Evolutionary conservation across 2,113 vertebrate genomes (phyloP), one percentile per base, ranked within the genome.

Genomic region (Ophiodon elongatus): DNA sequence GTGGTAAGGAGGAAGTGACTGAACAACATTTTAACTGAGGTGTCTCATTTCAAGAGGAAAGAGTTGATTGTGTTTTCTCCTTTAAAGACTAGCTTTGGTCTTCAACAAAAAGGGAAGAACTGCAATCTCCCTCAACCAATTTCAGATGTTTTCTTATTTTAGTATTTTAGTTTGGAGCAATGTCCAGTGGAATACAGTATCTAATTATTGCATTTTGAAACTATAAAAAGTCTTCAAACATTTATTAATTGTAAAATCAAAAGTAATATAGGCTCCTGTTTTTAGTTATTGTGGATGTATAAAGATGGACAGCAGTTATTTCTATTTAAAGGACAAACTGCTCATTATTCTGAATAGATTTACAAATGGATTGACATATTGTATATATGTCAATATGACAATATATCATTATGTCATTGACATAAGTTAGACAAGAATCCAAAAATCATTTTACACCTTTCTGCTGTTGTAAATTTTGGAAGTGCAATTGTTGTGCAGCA

Each of bases 1-100:
- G 95, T 79, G 91, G 95, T 95, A 84, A 91, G 90, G 43, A 41
- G 14, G 8, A 19, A 52, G 8, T 50, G 21, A 15, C n/a, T 17
- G 8, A 29, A 37, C 15, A 19, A 41, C 14, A 8, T 50, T 29
- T 60, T 1, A 39, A 29, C 5, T 39, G 27, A 23, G 27, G 15
- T 33, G 29, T 59, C 56, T 59, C 13, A 29, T 59, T 70, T 33
- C 29, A 50, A 56, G 15, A 29, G 15, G 29, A 52, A 45, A 23
- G 19, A 29, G 15, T 14, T 21, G 15, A 39, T 4, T 29, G 3
- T 2, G 5, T 17, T 10, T 23, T 37, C 25, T 23, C 43, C 1
- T 60, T 27, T 8, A 35, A 50, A 25, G 21, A 63, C 41, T 7
- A 47, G 17, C 57, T 75, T 19, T 15, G 41, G 1, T 21, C 3